Conservation (phyloP, 2,797 vertebrate genomes). For the Melanotaenia nigrans region DNA sequence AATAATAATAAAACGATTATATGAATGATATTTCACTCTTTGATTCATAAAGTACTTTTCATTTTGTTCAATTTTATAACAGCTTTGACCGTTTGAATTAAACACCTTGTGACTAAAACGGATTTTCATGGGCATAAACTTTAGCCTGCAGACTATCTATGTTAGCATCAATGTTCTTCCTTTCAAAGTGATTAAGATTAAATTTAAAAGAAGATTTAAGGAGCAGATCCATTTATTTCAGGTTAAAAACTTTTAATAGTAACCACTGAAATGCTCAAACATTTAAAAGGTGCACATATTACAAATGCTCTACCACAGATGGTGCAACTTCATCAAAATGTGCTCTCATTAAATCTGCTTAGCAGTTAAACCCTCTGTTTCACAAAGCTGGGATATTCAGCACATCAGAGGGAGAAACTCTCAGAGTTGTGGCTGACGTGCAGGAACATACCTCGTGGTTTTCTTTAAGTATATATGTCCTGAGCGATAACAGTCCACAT, state of each 20-base stretch:
- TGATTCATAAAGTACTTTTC: background rate
- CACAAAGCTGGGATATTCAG: constrained; percentile 64
- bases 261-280: constrained; percentile 4
- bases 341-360: constrained; percentile 66
- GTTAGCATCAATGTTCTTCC: constrained; percentile 15
- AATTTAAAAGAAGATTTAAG: constrained; percentile 45
- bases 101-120: background rate
- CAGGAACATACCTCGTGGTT: constrained; percentile 9
- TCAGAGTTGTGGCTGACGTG: constrained; percentile 40
- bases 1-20: too few relatives aligned
- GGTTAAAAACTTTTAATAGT: constrained; percentile 46
- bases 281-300: constrained; percentile 27
- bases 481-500: background rate
- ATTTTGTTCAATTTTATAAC: background rate
- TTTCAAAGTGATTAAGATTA: constrained; percentile 27
- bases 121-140: constrained; percentile 10
- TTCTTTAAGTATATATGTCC: constrained; percentile 1
- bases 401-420: constrained; percentile 42
- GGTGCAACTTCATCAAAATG: constrained; percentile 68
- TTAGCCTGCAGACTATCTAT: background rate
- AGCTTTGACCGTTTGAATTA: constrained; percentile 1
- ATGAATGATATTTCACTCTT: background rate
- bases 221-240: constrained; percentile 18
- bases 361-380: constrained; percentile 48
- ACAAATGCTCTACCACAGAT: constrained; percentile 16